Evolutionary conservation across 2,797 vertebrate species (phyloP), one percentile per base, ranked within the genome.

Genomic region (Ctenochaetus hawaiiensis): DNA sequence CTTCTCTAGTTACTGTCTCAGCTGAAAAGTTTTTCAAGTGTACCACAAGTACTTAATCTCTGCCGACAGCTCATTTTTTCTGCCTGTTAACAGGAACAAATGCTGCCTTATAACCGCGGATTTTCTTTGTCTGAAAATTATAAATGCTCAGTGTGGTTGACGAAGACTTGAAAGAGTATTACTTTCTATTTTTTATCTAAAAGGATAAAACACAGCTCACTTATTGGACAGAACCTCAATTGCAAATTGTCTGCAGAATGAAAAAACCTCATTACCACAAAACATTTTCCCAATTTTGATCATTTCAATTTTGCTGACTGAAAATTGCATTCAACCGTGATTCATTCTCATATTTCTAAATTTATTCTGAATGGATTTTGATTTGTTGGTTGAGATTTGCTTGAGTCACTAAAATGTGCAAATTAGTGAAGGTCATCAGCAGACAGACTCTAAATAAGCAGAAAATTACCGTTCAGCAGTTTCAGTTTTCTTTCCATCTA

Each of bases 221-320:
- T 53, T 14, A 64, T 56, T 48, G n/a, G 45, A 11, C 45, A 63
- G 83, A 56, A 53, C 52, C 34, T 39, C 11, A 13, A 18, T 43
- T 9, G 0, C n/a, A 78, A 72, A 67, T 72, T 66, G 14, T 12
- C 20, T 49, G 20, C 58, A 49, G 65, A 47, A 51, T 75, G 39
- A 30, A 75, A 82, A 26, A 84, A 70, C 0, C 16, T 80, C 43
- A 75, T 81, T 71, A 80, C 52, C 47, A 22, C 8, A 45, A 53
- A 76, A 34, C 18, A 12, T 0, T 30, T 56, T 51, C 8, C 10
- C 18, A 53, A 14, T 51, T 71, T 62, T 60, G 8, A 54, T 65
- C 8, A 65, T 63, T 77, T 76, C 8, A 34, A 20, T 37, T 75
- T 56, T 54, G 37, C n/a, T 48, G 30, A 17, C 13, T 57, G 51